Evolutionary conservation across 2,888 invertebrate genomes (phyloP).

Genomic region (Synanthedon tipuliformis): DNA sequence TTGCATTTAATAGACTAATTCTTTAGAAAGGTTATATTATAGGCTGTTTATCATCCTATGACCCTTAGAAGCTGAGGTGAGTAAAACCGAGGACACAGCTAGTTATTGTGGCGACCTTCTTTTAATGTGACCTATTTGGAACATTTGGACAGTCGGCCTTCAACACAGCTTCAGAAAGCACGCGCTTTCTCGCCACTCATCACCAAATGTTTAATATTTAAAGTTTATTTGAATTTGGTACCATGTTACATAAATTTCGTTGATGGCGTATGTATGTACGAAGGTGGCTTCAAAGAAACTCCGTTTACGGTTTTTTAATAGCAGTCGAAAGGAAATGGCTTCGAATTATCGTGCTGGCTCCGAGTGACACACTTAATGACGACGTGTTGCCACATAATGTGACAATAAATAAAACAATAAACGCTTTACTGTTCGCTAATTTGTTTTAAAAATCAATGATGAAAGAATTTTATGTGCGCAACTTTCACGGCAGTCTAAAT

Average conservation of each 20-base stretch:
- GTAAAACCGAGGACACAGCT: too few species aligned
- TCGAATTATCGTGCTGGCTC: not conserved
- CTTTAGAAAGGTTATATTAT: too few species aligned
- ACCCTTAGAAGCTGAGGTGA: too few species aligned
- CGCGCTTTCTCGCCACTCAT: too few species aligned
- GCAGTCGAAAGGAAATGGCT: slow-evolving; percentile 2
- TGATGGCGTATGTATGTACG: not conserved
- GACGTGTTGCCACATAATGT: not conserved
- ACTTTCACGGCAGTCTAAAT: not conserved
- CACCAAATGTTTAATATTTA: too few species aligned
- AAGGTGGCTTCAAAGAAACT: slow-evolving; percentile 1
- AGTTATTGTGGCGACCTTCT: too few species aligned
- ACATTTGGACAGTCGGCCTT: too few species aligned
- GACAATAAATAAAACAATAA: not conserved
- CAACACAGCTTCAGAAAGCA: too few species aligned
- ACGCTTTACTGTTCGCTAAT: not conserved
- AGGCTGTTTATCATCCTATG: too few species aligned
- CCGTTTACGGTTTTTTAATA: slow-evolving; percentile 4
- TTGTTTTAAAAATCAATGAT: not conserved
- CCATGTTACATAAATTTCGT: not conserved
- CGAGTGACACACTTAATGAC: not conserved
- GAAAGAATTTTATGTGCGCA: not conserved
- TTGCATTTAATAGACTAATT: too few species aligned
- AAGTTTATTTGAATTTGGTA: not conserved
- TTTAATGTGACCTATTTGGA: too few species aligned